Percentiles rank a stretch among this genome's conserved stretches.
Evolutionary conservation across 53 echinoderm and acorn worm genomes (phyloP).

Genomic region (Holothuria leucospilota): DNA sequence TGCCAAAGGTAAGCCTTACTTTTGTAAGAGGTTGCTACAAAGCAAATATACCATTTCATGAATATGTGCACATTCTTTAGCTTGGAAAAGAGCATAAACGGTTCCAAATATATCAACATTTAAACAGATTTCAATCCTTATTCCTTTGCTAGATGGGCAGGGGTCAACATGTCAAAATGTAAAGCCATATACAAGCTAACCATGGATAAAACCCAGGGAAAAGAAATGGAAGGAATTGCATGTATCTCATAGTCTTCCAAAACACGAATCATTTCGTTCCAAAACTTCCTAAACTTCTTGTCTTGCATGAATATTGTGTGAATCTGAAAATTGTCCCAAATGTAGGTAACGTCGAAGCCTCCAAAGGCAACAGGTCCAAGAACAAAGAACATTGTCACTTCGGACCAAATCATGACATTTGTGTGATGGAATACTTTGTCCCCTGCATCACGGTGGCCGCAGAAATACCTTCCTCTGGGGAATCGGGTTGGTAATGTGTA

Average conservation of each 20-base stretch:
- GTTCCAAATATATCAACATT: too few relatives aligned
- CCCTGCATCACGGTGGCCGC: neutral
- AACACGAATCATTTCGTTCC: constrained; percentile 13
- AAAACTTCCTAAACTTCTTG: constrained; percentile 1
- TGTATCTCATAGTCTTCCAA: neutral
- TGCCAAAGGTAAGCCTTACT: too few relatives aligned
- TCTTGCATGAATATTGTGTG: constrained; percentile 8
- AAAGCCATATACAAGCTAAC: neutral
- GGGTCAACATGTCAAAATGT: neutral
- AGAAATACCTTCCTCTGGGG: too few relatives aligned
- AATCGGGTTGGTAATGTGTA: neutral
- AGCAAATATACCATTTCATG: too few relatives aligned
- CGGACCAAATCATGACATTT: constrained; percentile 30
- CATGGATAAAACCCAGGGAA: neutral
- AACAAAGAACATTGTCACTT: constrained; percentile 27
- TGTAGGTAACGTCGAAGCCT: constrained; percentile 19
- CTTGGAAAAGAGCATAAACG: too few relatives aligned
- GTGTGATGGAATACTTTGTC: neutral
- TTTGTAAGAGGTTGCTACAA: too few relatives aligned
- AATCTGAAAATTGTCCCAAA: constrained; percentile 32
- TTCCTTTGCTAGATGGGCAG: too few relatives aligned
- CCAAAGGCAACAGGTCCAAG: constrained; percentile 14
- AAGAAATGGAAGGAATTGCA: neutral
- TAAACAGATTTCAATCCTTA: too few relatives aligned
- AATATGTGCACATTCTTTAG: too few relatives aligned